Percentiles rank a stretch among this genome's conserved stretches.
phyloP scores from a whole-genome alignment of 2,797 vertebrate genomes.

The Megaceryle alcyon region DNA sequence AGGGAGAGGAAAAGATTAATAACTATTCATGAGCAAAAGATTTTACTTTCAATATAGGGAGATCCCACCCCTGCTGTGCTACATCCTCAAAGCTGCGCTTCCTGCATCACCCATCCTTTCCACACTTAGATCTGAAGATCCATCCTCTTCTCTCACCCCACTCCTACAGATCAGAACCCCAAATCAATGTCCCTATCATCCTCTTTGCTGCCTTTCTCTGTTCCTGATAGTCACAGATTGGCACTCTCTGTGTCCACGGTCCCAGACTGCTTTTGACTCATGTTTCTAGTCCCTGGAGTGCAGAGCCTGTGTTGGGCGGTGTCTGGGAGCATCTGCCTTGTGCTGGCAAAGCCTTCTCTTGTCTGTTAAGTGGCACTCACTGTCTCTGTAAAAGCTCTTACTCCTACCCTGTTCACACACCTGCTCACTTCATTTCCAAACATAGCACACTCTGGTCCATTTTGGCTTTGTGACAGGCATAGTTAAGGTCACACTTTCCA shows the following conservation, averaged over 20 bases:
- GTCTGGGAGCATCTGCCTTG: rapidly evolving
- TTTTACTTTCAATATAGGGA: not conserved
- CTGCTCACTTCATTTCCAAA: not conserved
- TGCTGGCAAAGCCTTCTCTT: not conserved
- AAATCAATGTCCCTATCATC: not conserved
- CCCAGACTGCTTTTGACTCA: not conserved
- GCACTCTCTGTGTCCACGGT: not conserved
- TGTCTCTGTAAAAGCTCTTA: not conserved
- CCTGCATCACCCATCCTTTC: not conserved
- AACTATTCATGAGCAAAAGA: not conserved
- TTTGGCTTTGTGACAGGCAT: not conserved
- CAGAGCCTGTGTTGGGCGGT: rapidly evolving
- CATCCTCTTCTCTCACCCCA: not conserved
- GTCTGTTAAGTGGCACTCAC: not conserved
- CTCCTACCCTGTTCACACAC: not conserved
- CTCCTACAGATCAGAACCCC: not conserved
- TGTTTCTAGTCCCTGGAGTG: not conserved
- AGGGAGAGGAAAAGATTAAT: not conserved
- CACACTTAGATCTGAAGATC: not conserved
- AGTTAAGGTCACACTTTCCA: not conserved
- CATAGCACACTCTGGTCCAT: not conserved
- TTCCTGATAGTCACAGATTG: not conserved
- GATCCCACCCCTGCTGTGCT: not conserved
- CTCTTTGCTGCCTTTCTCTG: not conserved
- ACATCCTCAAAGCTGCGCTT: not conserved